Base-by-base conservation (phyloP, 2,797 vertebrate species). In the Coreius guichenoti region DNA sequence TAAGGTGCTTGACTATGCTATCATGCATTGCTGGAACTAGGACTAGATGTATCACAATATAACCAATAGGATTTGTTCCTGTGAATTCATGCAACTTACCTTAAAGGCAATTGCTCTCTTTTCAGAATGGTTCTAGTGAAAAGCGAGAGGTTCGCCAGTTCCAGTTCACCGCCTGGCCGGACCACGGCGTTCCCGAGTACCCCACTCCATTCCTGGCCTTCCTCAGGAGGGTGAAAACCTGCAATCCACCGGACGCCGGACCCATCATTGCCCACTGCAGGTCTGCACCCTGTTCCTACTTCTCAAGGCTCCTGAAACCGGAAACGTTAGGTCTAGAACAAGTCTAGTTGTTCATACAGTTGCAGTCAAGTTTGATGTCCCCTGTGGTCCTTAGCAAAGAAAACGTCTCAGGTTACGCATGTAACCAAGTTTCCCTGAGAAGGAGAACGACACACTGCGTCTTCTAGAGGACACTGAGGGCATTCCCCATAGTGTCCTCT, bases 191-290 rank as follows among this genome's bases (percentile, higher is more conserved):
- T 0, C 98, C 98, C 0, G 98, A 99, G 90, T 99, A 99, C 84
- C 98, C 98, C 0, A 99, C 98, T 0, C 98, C 98, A 0, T 99
- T 99, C 95, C 94, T 99, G 93, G 98, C 98, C n/a, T 99, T 99
- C 91, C 96, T 99, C 75, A 95, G 98, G 36, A 92, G 98, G 85
- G 98, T 99, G 79, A 99, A 99, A 93, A 98, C 98, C 83, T 99
- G 98, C 91, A 99, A 99, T 90, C 98, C 98, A 0, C 97, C 98
- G 0, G 98, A 99, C 0, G 98, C 98, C 0, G 98, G 98, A 13
- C 98, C 98, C 74, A 94, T 99, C 47, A 97, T 99, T 61, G 97
- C 98, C 61, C 98, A 99, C 93, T 99, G 98, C 98, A 99, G 98
- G 98, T 99, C 91, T 76, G 92, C 73, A 31, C 1, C 13, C 8